A percentile compares a stretch with the other conserved stretches of the same genome.
These are phyloP conservation scores for Lophotriccus pileatus DNA, from an alignment of 2,797 vertebrate species.

Conservation along the genomic window DNA sequence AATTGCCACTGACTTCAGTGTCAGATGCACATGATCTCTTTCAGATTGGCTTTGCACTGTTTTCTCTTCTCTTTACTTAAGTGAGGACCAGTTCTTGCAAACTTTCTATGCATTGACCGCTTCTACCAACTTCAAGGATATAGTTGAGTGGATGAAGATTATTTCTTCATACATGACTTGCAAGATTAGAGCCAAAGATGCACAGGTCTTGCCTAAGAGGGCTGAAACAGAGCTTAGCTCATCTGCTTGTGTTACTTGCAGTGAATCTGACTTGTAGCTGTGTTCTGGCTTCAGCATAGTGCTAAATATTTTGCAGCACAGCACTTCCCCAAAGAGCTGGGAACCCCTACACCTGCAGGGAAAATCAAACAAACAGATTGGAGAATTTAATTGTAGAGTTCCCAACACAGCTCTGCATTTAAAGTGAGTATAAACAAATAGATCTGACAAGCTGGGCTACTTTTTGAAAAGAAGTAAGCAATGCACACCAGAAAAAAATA, in stretches of 20 bases:
- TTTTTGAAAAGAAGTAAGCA: background rate
- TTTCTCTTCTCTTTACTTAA: background rate
- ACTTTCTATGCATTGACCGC: background rate
- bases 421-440: slow-evolving; percentile 10
- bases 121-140: background rate
- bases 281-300: background rate
- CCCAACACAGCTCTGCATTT: background rate
- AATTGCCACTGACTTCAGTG: background rate
- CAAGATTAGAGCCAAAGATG: background rate
- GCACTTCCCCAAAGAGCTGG: background rate
- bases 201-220: background rate
- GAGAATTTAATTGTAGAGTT: background rate
- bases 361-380: slow-evolving; percentile 8
- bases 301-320: background rate
- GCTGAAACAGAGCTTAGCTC: background rate
- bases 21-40: background rate
- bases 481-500: background rate
- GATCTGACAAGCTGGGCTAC: background rate
- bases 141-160: background rate
- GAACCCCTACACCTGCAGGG: background rate
- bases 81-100: background rate
- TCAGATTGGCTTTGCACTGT: background rate
- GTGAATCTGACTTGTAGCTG: background rate
- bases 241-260: background rate
- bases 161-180: background rate